Evolutionary conservation across 2,797 vertebrate species (phyloP).

Genomic region (Melanotaenia maccullochi): DNA sequence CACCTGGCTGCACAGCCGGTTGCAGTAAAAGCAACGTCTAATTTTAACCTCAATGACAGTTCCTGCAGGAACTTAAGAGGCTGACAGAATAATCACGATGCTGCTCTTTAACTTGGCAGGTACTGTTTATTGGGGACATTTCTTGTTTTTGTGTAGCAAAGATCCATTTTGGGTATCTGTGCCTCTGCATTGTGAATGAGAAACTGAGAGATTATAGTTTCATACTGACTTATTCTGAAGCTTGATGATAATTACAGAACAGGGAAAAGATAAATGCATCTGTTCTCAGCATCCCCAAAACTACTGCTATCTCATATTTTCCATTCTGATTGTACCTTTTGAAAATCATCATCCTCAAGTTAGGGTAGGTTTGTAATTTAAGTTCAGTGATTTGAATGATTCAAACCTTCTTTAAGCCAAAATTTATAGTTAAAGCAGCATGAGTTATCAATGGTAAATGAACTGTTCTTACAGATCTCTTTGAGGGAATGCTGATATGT

Average conservation of each 20-base stretch:
- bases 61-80: neutral
- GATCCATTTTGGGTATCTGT: conserved; percentile 17
- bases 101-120: neutral
- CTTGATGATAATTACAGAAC: conserved; percentile 5
- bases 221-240: conserved; percentile 24
- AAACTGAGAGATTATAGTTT: conserved; percentile 21
- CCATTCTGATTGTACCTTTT: neutral
- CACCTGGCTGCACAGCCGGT: neutral
- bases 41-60: neutral
- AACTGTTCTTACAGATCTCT: neutral
- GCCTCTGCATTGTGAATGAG: conserved; percentile 25
- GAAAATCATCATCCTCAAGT: neutral
- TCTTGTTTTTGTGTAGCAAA: conserved; percentile 28
- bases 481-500: neutral
- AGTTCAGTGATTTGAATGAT: conserved; percentile 8
- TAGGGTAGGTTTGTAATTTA: neutral
- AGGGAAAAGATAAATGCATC: neutral
- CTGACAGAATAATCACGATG: too few species aligned
- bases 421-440: neutral
- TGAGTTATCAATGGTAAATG: neutral
- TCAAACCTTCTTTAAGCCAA: conserved; percentile 8
- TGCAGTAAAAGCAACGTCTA: neutral
- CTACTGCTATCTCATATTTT: neutral
- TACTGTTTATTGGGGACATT: conserved; percentile 21
- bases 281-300: neutral